A percentile compares a stretch with the other conserved stretches of the same genome.
Conservation (phyloP, 2,113 vertebrate species). For the Potamarius usumacintae region DNA sequence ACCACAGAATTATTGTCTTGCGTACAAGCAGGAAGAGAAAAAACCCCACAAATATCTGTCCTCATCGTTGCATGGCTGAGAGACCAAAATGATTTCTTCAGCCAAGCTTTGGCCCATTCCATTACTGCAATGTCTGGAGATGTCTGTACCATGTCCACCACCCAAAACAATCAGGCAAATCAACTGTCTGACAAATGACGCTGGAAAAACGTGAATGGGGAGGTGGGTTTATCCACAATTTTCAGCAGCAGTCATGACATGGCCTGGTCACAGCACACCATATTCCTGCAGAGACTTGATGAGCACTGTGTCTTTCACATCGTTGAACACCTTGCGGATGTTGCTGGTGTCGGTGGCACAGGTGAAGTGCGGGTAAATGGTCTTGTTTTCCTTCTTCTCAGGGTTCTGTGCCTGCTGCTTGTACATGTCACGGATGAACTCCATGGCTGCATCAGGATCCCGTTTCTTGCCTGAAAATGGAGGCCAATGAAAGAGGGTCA, state of each 20-base stretch:
- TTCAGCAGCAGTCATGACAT: slow-evolving; percentile 38
- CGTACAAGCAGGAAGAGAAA: not conserved
- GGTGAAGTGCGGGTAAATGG: slow-evolving; percentile 83
- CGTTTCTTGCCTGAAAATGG: slow-evolving; percentile 69
- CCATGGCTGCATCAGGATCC: slow-evolving; percentile 72
- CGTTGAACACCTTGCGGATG: slow-evolving; percentile 82
- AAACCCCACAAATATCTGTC: not conserved
- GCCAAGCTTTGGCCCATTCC: not conserved
- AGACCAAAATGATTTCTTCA: not conserved
- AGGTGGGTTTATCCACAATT: slow-evolving; percentile 39
- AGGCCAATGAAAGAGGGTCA: slow-evolving; percentile 21
- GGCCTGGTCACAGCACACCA: slow-evolving; percentile 68
- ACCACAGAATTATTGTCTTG: not conserved
- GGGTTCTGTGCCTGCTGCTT: slow-evolving; percentile 63
- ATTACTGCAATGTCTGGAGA: not conserved
- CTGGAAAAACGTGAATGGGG: not conserved
- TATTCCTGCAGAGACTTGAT: slow-evolving; percentile 73
- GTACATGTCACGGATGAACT: slow-evolving; percentile 79
- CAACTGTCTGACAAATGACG: not conserved
- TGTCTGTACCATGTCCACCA: not conserved
- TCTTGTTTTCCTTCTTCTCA: slow-evolving; percentile 63
- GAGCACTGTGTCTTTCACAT: slow-evolving; percentile 82
- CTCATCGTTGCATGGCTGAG: not conserved
- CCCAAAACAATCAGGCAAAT: not conserved
- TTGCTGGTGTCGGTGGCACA: slow-evolving; percentile 90